Base-by-base conservation (phyloP, 2,888 invertebrate genomes). In the Conomelus anceps region DNA sequence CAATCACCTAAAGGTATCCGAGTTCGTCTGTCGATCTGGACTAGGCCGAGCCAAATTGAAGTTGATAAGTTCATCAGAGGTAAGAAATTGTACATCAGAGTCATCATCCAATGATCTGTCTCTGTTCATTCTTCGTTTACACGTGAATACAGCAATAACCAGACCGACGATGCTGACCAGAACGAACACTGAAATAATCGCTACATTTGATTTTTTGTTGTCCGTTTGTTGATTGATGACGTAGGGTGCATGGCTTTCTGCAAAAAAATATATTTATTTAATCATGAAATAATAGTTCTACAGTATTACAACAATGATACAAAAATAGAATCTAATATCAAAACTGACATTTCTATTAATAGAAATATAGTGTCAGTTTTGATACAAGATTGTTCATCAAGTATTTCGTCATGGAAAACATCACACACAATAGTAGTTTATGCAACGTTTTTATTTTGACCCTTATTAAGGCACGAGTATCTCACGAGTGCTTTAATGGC, bases 61-160 rank as follows among this genome's bases (percentile, higher is more conserved):
- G 92, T 95, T 94, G 22, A 95, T 92, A 63, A 93, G 92, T 91
- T 95, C 95, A 89, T 95, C 94, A 24, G 94, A 93, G 0, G 95
- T 94, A 85, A 95, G 92, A 92, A 94, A 95, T 89, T 95, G 92
- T 0, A 95, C 95, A 91, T 95, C 95, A 88, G 95, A 95, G 90
- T 94, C 94, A 29, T 94, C 94, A 26, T 91, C 91, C 87, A 91
- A 13, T n/a, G n/a, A 24, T 0, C 41, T 23, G 17, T 86, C 22
- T 20, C 89, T 86, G 22, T 88, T 88, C 17, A 88, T 88, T 41
- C 63, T 86, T 4, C 88, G 23, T 22, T 63, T 86, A 7, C 86
- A 85, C 17, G 86, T 22, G 11, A 86, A 41, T 22, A 88, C 88
- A 20, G 23, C 29, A 0, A 84, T 26, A 11, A 86, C 88, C 13